Conservation (phyloP, 2,113 vertebrate species). For the Meleagris gallopavo region DNA sequence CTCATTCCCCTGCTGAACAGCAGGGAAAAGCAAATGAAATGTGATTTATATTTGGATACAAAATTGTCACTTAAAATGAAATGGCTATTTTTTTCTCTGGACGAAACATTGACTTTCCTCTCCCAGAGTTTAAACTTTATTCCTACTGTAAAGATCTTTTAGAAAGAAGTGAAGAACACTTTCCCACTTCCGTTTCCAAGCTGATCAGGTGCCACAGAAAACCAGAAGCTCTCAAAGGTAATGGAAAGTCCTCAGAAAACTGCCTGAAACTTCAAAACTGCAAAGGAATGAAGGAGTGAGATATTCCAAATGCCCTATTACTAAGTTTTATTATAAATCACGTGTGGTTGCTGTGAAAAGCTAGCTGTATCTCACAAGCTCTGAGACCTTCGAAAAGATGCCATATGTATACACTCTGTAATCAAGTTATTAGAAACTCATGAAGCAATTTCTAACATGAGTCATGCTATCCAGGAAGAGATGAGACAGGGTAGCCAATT, state of each 20-base stretch:
- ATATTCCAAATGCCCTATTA: not conserved
- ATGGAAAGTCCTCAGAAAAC: not conserved
- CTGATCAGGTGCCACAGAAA: not conserved
- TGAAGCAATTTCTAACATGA: not conserved
- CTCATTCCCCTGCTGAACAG: not conserved
- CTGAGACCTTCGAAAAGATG: not conserved
- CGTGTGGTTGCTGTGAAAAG: conserved; percentile 10
- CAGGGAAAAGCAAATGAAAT: not conserved
- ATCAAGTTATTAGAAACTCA: conserved; percentile 1
- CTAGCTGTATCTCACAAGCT: not conserved
- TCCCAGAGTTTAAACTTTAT: not conserved
- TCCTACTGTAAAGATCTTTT: not conserved
- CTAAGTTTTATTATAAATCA: not conserved
- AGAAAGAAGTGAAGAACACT: not conserved
- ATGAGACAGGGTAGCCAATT: not conserved
- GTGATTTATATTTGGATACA: not conserved
- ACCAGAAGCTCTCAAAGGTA: not conserved
- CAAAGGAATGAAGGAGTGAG: not conserved
- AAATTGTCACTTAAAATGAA: not conserved
- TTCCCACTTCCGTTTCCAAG: not conserved
- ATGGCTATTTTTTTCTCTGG: not conserved
- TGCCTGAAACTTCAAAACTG: not conserved
- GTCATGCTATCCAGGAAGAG: not conserved
- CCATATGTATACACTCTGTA: not conserved
- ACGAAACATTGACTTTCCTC: not conserved